A percentile compares a stretch with the other conserved stretches of the same genome.
These are phyloP conservation scores for Steinernema feltiae DNA, from an alignment of 1,140 invertebrate genomes.

Conservation along the genomic window DNA sequence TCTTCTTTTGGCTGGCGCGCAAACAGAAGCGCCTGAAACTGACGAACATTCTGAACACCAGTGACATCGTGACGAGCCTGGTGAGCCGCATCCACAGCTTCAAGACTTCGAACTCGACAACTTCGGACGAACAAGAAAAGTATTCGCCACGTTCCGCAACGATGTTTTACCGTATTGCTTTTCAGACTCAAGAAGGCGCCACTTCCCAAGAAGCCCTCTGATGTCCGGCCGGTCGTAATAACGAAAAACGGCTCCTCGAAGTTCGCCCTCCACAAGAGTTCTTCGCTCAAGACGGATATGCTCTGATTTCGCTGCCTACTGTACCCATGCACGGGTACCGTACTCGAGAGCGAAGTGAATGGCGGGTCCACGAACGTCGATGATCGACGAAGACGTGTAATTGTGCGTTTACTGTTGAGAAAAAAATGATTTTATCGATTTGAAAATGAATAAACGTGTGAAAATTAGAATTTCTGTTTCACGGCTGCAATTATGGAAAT, in stretches of 20 bases:
- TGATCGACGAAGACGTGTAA: background rate
- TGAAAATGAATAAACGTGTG: background rate
- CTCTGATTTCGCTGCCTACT: background rate
- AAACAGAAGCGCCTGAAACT: conserved; percentile 53
- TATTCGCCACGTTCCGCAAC: background rate
- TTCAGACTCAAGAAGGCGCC: background rate
- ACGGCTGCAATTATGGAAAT: background rate
- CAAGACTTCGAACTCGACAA: conserved; percentile 11
- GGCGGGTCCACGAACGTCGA: background rate
- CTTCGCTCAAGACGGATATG: background rate
- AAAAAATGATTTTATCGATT: background rate
- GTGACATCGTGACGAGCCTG: conserved; percentile 48
- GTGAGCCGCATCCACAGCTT: conserved; percentile 44
- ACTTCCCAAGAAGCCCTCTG: background rate
- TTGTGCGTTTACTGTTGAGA: background rate
- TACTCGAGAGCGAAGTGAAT: background rate
- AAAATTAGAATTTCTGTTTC: background rate
- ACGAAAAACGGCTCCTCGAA: background rate
- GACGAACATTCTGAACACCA: conserved; percentile 47
- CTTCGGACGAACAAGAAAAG: background rate
- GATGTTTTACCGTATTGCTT: background rate
- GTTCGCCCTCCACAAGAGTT: background rate
- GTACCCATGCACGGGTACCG: background rate
- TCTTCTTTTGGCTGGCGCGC: conserved; percentile 57
- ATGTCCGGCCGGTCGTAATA: background rate